Percentiles rank a stretch among this genome's conserved stretches.
These are phyloP conservation scores for Oscheius sp. DNA, from an alignment of 2,888 invertebrate species.

Conservation along the genomic window DNA sequence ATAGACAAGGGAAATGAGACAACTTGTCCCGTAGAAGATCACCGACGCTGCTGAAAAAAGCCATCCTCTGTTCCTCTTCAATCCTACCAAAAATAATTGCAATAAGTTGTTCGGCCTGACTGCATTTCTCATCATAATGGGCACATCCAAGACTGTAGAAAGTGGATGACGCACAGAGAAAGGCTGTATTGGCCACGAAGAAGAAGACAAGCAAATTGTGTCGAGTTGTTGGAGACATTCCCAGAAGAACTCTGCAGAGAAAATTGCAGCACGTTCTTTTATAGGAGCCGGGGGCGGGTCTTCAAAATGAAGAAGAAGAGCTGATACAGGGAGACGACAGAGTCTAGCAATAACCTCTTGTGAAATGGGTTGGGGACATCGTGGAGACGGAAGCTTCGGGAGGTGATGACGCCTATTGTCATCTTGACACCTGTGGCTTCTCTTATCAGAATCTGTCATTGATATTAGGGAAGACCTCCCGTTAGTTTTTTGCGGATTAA, in stretches of 20 bases:
- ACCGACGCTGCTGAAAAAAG: neutral
- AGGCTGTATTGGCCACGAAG: conserved; percentile 20
- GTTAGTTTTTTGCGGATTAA: too few species aligned
- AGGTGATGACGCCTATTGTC: too few species aligned
- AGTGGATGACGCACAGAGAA: conserved; percentile 1
- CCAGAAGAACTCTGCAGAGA: neutral
- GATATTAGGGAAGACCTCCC: too few species aligned
- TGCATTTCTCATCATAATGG: neutral
- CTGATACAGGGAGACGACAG: conserved; percentile 3
- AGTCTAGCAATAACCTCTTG: conserved; percentile 1
- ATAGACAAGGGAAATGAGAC: conserved; percentile 1
- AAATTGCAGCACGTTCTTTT: neutral
- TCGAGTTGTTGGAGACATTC: neutral
- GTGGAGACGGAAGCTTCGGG: too few species aligned
- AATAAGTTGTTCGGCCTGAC: neutral
- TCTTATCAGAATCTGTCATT: too few species aligned
- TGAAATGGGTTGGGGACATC: neutral
- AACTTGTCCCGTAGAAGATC: conserved; percentile 2
- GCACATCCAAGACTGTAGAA: conserved; percentile 12
- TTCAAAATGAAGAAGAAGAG: neutral
- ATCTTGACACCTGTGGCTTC: too few species aligned
- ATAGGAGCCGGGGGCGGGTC: conserved; percentile 13
- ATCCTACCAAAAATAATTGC: conserved; percentile 2
- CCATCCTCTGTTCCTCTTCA: too few species aligned
- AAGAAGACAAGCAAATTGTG: conserved; percentile 7